Conservation (phyloP, 1,140 invertebrate genomes). For the Microplitis demolitor region DNA sequence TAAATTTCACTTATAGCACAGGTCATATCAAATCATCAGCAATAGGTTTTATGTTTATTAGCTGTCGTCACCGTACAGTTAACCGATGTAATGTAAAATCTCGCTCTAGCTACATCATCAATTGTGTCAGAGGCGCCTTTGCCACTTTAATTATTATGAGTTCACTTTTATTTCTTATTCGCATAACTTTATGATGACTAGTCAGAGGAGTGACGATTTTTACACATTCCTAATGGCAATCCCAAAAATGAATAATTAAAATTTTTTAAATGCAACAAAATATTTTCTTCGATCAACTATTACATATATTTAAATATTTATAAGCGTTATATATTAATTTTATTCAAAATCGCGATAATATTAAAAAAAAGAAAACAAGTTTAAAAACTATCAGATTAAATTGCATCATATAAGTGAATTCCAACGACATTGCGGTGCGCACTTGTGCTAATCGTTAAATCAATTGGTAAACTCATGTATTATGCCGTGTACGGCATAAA, state of each 20-base stretch:
- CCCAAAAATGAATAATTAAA: not conserved
- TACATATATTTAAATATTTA: too few relatives aligned
- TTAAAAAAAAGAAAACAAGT: not conserved
- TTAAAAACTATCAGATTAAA: not conserved
- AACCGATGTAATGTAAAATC: not conserved
- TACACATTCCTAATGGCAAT: not conserved
- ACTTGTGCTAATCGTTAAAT: not conserved
- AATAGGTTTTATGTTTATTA: not conserved
- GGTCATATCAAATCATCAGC: not conserved
- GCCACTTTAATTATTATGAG: constrained; percentile 20
- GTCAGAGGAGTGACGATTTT: not conserved
- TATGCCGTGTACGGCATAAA: constrained; percentile 3
- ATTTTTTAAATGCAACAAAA: too few relatives aligned
- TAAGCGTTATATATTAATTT: too few relatives aligned
- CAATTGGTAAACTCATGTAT: not conserved
- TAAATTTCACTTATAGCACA: constrained; percentile 11
- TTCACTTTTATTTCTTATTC: constrained; percentile 17
- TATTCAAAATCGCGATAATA: too few relatives aligned
- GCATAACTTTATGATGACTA: constrained; percentile 9
- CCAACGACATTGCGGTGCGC: not conserved
- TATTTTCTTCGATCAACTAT: too few relatives aligned
- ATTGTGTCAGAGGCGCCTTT: constrained; percentile 11
- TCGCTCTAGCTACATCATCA: not conserved
- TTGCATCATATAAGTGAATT: not conserved
- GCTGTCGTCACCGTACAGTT: not conserved